Evolutionary conservation across 2,888 invertebrate genomes (phyloP), one percentile per base, ranked within the genome.

Genomic region (Poecilobothrus nobilitatus): DNA sequence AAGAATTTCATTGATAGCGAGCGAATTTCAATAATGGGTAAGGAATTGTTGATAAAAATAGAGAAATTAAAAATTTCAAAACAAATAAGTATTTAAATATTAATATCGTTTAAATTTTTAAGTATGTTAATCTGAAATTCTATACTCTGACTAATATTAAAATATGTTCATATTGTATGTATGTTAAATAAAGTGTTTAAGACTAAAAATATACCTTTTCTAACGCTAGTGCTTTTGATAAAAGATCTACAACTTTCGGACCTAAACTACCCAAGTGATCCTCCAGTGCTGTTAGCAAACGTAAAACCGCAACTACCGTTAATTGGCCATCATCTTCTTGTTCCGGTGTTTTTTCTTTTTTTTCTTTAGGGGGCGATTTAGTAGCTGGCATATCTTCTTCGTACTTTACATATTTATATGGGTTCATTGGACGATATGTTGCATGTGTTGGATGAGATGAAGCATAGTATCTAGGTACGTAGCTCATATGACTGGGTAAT

Each of bases 261-360:
- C 92, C 93, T 8, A 94, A 82, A 61, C 92, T 91, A n/a, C 94
- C 94, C 66, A 94, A 82, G 76, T 91, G 90, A 73, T 89, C 90
- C 78, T 94, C 94, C 7, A 94, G 82, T 0, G 93, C 93, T 0
- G 92, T 91, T 0, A 94, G 83, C 72, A 91, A 83, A 61, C 93
- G 84, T 69, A 94, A 80, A 66, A 91, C 89, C 33, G 86, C 86
- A 3, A 91, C 88, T 9, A 89, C 84, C 27, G 85, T 86, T 10
- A 85, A 76, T 20, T 84, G 84, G 0, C 77, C 81, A 66, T 86
- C 85, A 69, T 86, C 86, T 12, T 78, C 73, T 12, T 75, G 75
- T 61, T 83, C 81, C 65, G 81, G 80, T 67, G 79, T 78, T 5
- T 67, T 1, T 1, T 71, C 71, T 61, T 82, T 80, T 77, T 80